phyloP scores from a whole-genome alignment of 2,113 vertebrate species.

The Bettongia penicillata region DNA sequence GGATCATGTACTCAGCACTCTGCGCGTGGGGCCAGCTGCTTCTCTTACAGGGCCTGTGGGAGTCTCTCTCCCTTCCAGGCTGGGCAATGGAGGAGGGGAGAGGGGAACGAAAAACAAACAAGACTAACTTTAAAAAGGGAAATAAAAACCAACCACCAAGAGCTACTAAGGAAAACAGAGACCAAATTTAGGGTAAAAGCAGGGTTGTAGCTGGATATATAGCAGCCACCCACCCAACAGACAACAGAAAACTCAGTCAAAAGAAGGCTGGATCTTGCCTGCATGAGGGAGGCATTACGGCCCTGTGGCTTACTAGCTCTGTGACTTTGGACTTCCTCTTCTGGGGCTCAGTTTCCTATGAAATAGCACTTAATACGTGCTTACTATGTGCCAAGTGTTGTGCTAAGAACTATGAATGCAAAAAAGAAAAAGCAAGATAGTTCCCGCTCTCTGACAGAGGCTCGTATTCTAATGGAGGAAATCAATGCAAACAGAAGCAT shows the following conservation, averaged over 20 bases:
- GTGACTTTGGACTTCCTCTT: not conserved
- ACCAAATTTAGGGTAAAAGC: not conserved
- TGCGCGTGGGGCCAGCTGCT: not conserved
- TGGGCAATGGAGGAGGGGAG: not conserved
- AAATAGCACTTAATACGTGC: not conserved
- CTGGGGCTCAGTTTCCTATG: not conserved
- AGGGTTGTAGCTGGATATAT: not conserved
- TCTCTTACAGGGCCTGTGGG: not conserved
- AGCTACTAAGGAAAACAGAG: not conserved
- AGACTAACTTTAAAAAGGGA: not conserved
- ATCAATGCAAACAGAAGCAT: not conserved
- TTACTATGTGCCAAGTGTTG: not conserved
- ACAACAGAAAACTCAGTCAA: not conserved
- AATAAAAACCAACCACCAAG: not conserved
- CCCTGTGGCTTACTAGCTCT: not conserved
- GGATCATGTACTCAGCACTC: not conserved
- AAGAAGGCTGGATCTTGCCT: not conserved
- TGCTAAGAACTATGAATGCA: not conserved
- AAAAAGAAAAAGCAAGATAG: not conserved
- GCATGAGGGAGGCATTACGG: not conserved
- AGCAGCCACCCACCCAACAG: not conserved
- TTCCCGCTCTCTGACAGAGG: not conserved
- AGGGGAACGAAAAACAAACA: not conserved
- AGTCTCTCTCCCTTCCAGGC: not conserved
- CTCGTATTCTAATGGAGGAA: not conserved